phyloP scores from a whole-genome alignment of 1,140 invertebrate species.

The Thaumetopoea pityocampa region DNA sequence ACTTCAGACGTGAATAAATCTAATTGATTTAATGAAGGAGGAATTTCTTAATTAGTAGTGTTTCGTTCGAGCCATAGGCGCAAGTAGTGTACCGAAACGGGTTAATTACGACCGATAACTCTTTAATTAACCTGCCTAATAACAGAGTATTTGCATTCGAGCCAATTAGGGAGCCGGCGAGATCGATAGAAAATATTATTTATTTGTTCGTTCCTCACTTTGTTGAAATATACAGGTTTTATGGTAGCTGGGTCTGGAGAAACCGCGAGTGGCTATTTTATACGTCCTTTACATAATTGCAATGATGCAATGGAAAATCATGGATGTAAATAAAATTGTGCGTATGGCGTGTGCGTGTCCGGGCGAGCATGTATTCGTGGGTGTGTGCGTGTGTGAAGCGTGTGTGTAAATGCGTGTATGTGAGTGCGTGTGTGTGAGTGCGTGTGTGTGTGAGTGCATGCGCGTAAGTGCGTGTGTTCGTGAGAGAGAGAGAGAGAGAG shows the following conservation, averaged over 20 bases:
- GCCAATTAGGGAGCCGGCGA: conserved; percentile 55
- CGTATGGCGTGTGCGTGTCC: too few relatives aligned
- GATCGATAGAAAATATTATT: conserved; percentile 49
- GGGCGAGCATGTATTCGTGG: too few relatives aligned
- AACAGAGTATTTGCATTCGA: conserved; percentile 70
- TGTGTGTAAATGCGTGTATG: too few relatives aligned
- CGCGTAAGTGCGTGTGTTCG: too few relatives aligned
- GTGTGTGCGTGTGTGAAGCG: too few relatives aligned
- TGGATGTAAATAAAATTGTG: too few relatives aligned
- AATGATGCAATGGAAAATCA: too few relatives aligned
- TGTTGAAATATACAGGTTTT: conserved; percentile 8
- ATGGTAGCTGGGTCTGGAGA: conserved; percentile 13
- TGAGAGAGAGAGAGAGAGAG: too few relatives aligned
- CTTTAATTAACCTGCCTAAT: conserved; percentile 75
- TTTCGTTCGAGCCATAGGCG: conserved; percentile 61
- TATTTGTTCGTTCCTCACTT: conserved; percentile 12
- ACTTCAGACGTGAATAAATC: conserved; percentile 56
- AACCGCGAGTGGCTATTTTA: too few relatives aligned
- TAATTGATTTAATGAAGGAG: conserved; percentile 69
- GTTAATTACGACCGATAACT: conserved; percentile 70
- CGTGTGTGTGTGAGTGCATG: too few relatives aligned
- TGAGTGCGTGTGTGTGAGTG: too few relatives aligned
- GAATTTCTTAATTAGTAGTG: conserved; percentile 72
- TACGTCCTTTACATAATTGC: too few relatives aligned
- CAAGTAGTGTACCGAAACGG: conserved; percentile 67